Base-by-base conservation (phyloP, 1,140 invertebrate species). In the Aphidius gifuensis region DNA sequence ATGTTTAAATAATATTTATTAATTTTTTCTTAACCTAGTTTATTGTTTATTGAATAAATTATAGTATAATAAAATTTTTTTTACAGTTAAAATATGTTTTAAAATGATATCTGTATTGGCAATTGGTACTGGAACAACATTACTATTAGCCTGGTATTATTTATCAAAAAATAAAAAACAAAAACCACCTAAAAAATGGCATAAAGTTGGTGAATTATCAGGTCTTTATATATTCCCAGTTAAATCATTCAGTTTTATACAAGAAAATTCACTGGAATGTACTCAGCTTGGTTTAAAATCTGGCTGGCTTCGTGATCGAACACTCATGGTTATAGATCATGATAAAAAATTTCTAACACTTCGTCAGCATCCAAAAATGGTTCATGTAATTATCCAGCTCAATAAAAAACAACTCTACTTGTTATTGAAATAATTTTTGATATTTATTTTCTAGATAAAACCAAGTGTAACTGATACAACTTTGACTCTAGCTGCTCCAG, bases 261-360 rank as follows among this genome's bases (percentile, higher is more conserved):
- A 71, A 2, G 40, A 75, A 9, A 74, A 70, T 53, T 46, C 64
- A 1, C 72, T 80, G 60, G 77, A 81, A 11, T 84, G 82, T 58
- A 81, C 80, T 23, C 23, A 63, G 4, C 67, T 85, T 2, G 83
- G 84, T 4, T 64, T 84, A 0, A 78, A 76, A 49, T 74, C 75
- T 5, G 79, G 77, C 2, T 84, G 83, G 83, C 57, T 83, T 6
- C 67, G 81, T 3, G 84, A 85, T 68, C 75, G 83, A 4, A 77
- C 74, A 2, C 65, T 85, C 7, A 81, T 85, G 82, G 69, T 85
- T 5, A 74, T 84, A 8, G 80, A 83, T 61, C 66, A 78, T 2
- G 69, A 80, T 6, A 77, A 81, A 0, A 74, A 81, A 64, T 83
- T 84, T 67, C 66, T 85, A 6, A 85, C 84, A 1, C 83, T 72